Evolutionary conservation across 2,888 invertebrate genomes (phyloP).

Genomic region (Trachelus troglodyta): DNA sequence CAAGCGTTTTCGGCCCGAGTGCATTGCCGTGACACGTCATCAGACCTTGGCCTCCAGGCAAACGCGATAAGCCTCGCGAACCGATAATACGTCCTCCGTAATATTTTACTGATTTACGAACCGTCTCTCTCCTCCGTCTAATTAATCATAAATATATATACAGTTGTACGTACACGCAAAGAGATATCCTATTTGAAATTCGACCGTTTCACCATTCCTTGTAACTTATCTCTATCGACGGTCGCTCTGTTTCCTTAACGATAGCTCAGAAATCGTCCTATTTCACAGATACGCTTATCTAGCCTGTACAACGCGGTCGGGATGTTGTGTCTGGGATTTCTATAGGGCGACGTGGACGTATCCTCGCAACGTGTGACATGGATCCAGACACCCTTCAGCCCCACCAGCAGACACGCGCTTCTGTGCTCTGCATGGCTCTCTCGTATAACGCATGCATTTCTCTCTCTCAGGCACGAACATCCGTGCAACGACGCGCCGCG

Average conservation of each 20-base stretch:
- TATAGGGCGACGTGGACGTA: constrained; percentile 28
- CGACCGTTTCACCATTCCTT: neutral
- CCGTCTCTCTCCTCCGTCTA: neutral
- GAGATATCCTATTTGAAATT: neutral
- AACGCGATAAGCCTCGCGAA: constrained; percentile 40
- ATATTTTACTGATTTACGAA: neutral
- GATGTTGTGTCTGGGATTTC: constrained; percentile 41
- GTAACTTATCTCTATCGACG: neutral
- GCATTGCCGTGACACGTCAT: constrained; percentile 24
- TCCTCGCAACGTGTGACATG: constrained; percentile 47
- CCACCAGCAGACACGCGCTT: neutral
- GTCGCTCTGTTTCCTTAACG: neutral
- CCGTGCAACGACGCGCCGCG: constrained; percentile 41
- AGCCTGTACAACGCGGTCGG: constrained; percentile 28
- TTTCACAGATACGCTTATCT: neutral
- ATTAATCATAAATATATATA: neutral
- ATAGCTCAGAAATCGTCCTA: neutral
- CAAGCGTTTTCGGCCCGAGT: neutral
- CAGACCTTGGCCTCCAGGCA: constrained; percentile 47
- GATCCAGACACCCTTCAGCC: constrained; percentile 55
- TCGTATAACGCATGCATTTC: constrained; percentile 34
- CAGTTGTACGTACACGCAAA: too few relatives aligned
- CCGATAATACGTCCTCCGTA: constrained; percentile 30
- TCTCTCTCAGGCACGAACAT: constrained; percentile 29
- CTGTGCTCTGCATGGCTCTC: neutral